Base-by-base conservation (phyloP, 2,888 invertebrate species). In the Melipona beecheii region DNA sequence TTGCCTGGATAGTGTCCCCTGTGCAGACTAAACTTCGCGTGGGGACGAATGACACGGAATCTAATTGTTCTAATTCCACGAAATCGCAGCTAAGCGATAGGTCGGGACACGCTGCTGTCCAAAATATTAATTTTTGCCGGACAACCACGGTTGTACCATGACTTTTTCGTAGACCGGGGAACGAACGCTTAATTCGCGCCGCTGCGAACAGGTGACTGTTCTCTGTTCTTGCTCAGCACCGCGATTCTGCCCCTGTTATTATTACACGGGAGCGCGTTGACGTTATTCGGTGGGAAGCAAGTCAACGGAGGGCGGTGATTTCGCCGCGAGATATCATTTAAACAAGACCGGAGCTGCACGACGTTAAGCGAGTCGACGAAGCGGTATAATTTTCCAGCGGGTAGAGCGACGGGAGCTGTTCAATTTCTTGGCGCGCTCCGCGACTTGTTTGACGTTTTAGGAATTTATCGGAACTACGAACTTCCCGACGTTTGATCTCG, bases 211-310 rank as follows among this genome's bases (percentile, higher is more conserved):
- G n/a, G 52, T n/a, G 54, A 27, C 21, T 15, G 21, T 54, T 69
- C 54, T n/a, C 19, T 9, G 9, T 9, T 36, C 11, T 43, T 9
- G 43, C 9, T 9, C 52, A 17, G 15, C 43, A 43, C 43, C 9
- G 43, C 9, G 9, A 50, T 19, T 27, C 50, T 49, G 11, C 11
- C 49, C 5, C 58, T 31, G n/a, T 64, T 43, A 54, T 64, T 56
- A 24, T 56, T 54, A 69, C 64, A 69, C 62, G n/a, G 80, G 54
- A 24, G 43, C 43, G 19, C n/a, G 71, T 60, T 68, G 4, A 58
- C 17, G 50, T 73, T 50, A 50, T 65, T 65, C 58, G 54, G 54
- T 50, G 24, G 24, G 19, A 54, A 79, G 50, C 52, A 31, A 21
- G 54, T 3, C 17, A 31, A 62, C 60, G 24, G 19, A 17, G 43